phyloP scores from a whole-genome alignment of 2,888 invertebrate species.

The Nomada ruficornis region DNA sequence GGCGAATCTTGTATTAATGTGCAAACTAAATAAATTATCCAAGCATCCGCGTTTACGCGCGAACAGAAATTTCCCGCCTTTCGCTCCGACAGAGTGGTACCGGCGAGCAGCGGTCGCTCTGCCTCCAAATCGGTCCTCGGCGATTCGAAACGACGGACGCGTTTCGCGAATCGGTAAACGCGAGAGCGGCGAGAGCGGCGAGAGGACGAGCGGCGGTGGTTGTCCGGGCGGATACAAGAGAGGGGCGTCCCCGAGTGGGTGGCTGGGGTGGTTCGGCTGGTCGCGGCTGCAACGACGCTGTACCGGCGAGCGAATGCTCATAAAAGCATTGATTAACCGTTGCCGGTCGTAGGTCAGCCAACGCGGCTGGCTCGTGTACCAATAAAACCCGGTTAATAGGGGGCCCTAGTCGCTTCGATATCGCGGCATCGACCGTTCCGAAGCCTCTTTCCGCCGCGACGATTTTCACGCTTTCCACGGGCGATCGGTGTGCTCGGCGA shows the following conservation, averaged over 20 bases:
- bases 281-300: constrained; percentile 59
- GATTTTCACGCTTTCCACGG: constrained; percentile 49
- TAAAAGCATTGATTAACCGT: constrained; percentile 83
- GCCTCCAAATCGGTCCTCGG: not conserved
- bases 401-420: constrained; percentile 67
- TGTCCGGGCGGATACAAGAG: constrained; percentile 24
- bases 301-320: constrained; percentile 76
- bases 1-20: constrained; percentile 70
- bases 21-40: constrained; percentile 69
- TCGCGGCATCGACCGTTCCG: constrained; percentile 61
- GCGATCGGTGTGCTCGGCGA: not conserved
- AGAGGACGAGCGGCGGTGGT: constrained; percentile 1
- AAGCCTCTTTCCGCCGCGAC: constrained; percentile 35
- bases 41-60: constrained; percentile 43
- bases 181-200: not conserved
- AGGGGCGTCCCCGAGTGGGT: constrained; percentile 47
- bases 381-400: constrained; percentile 79
- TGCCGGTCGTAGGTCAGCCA: constrained; percentile 79
- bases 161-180: constrained; percentile 25
- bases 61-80: constrained; percentile 2
- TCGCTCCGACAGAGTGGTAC: not conserved
- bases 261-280: constrained; percentile 43
- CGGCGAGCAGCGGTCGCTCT: not conserved
- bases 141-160: constrained; percentile 14
- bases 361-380: constrained; percentile 69